Conservation (phyloP, 2,113 vertebrate genomes). For the Alethe diademata region DNA sequence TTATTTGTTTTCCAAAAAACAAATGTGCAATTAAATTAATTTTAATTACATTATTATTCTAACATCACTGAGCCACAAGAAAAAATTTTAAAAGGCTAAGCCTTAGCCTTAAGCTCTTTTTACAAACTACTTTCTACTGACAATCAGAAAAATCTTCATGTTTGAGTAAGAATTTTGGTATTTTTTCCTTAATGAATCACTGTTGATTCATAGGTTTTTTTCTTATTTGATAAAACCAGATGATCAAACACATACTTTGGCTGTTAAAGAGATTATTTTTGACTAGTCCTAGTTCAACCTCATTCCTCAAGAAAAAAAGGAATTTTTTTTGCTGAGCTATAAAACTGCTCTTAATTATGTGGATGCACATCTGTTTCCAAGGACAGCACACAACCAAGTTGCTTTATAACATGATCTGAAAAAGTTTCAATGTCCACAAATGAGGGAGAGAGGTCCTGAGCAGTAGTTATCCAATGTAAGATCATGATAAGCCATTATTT, state of each 20-base stretch:
- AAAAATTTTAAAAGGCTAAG: neutral
- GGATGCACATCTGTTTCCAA: neutral
- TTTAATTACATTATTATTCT: neutral
- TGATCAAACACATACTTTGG: conserved; percentile 26
- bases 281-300: neutral
- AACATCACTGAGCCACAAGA: neutral
- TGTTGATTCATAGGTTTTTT: neutral
- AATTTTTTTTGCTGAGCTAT: neutral
- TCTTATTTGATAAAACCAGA: neutral
- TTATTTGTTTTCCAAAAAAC: neutral
- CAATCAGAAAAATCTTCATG: neutral
- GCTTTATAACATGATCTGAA: neutral
- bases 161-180: neutral
- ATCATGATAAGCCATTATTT: neutral
- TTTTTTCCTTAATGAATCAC: neutral
- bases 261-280: conserved; percentile 47
- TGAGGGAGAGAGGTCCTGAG: neutral
- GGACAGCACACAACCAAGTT: neutral
- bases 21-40: neutral
- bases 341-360: neutral
- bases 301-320: neutral
- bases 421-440: neutral
- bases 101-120: neutral
- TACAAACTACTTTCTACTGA: neutral
- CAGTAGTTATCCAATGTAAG: neutral